Evolutionary conservation across 2,797 vertebrate genomes (phyloP).

Genomic region (Artibeus lituratus): DNA sequence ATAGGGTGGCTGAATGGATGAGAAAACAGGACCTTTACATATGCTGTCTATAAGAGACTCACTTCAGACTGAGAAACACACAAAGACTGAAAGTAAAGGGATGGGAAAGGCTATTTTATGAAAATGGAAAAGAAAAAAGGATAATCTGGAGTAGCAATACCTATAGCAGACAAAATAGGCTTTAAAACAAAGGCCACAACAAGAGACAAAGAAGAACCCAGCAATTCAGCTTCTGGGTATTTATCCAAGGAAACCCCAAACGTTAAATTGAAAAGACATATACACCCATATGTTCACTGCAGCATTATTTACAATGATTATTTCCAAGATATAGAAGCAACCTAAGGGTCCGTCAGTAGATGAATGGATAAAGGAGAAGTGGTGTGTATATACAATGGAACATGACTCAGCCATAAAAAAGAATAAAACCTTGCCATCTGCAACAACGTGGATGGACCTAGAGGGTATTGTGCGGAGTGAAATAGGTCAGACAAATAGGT

Average conservation of each 20-base stretch:
- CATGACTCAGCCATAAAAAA: too few relatives aligned
- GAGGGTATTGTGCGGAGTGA: background rate
- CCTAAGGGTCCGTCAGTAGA: background rate
- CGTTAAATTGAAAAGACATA: background rate
- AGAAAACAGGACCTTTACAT: background rate
- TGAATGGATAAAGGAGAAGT: background rate
- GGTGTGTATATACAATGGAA: background rate
- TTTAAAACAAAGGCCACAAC: background rate
- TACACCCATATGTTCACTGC: background rate
- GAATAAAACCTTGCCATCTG: background rate
- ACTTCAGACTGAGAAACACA: background rate
- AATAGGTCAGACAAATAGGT: background rate
- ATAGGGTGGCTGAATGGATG: background rate
- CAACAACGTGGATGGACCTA: background rate
- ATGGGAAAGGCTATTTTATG: background rate
- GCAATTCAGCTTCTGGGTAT: background rate
- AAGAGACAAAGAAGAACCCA: background rate
- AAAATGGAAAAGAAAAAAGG: background rate
- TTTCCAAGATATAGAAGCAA: background rate
- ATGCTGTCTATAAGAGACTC: background rate
- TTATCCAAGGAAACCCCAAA: background rate
- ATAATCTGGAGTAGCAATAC: background rate
- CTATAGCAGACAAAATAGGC: background rate
- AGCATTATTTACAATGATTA: background rate
- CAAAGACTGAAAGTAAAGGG: background rate